Evolutionary conservation across 2,888 invertebrate genomes (phyloP).

Genomic region (Eudemis profundana): DNA sequence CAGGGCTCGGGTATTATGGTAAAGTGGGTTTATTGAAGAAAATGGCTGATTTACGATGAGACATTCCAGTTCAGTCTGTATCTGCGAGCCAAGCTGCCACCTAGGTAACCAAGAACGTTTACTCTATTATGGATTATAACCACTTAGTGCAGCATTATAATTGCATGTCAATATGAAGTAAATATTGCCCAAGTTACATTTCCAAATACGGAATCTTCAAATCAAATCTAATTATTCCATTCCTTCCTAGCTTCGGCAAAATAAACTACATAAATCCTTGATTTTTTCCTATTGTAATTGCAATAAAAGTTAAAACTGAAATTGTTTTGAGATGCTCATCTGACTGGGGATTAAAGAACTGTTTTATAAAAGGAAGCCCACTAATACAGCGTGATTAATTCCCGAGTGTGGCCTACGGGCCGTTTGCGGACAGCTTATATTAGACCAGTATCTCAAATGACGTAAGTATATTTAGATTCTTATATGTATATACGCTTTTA

Average conservation of each 20-base stretch:
- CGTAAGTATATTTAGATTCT: conserved; percentile 13
- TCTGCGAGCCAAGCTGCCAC: neutral
- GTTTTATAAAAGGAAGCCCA: conserved; percentile 58
- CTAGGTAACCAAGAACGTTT: neutral
- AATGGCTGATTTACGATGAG: neutral
- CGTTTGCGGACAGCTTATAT: conserved; percentile 27
- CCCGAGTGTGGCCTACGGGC: conserved; percentile 58
- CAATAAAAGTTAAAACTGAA: conserved; percentile 20
- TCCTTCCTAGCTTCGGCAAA: neutral
- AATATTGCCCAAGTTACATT: too few relatives aligned
- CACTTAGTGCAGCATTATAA: too few relatives aligned
- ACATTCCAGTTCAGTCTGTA: neutral
- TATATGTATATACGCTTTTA: conserved; percentile 5
- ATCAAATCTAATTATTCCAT: neutral
- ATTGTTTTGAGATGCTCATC: conserved; percentile 5
- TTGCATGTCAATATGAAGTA: too few relatives aligned
- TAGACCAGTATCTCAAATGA: conserved; percentile 8
- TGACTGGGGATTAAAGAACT: conserved; percentile 37
- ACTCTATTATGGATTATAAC: neutral
- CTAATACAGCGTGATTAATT: conserved; percentile 67
- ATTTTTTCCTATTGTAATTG: neutral
- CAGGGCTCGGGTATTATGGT: neutral
- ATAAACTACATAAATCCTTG: neutral
- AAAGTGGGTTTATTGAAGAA: neutral
- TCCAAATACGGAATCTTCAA: neutral